phyloP scores from a whole-genome alignment of 2,888 invertebrate genomes.

The Trichopria drosophilae region DNA sequence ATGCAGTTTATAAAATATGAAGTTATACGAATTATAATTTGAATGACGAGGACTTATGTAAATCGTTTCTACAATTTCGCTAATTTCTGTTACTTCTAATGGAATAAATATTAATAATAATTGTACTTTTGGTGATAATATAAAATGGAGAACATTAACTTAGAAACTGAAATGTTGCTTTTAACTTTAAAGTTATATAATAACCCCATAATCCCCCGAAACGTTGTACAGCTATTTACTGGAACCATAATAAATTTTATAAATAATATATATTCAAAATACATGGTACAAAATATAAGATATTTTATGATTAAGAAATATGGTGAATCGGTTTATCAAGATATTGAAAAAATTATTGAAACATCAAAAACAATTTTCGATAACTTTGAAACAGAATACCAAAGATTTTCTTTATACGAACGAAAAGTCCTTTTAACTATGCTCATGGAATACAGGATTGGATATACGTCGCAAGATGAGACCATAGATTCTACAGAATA shows the following conservation, averaged over 20 bases:
- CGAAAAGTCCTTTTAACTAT: constrained; percentile 12
- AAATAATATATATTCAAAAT: constrained; percentile 8
- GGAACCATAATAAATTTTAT: constrained; percentile 10
- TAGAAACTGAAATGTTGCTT: constrained; percentile 11
- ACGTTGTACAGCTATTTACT: constrained; percentile 17
- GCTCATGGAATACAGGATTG: constrained; percentile 14
- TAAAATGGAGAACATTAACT: too few relatives aligned
- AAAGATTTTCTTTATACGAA: constrained; percentile 19
- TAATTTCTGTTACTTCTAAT: too few relatives aligned
- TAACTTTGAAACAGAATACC: constrained; percentile 17
- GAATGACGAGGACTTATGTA: too few relatives aligned
- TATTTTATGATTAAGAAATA: constrained; percentile 1
- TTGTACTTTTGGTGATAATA: too few relatives aligned
- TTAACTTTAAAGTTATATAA: constrained; percentile 20
- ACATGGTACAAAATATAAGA: constrained; percentile 13
- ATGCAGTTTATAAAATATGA: too few relatives aligned
- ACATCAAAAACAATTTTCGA: constrained; percentile 9
- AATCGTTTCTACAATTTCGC: too few relatives aligned
- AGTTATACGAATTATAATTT: too few relatives aligned
- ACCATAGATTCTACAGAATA: not conserved
- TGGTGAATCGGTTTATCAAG: not conserved
- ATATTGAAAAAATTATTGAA: constrained; percentile 1
- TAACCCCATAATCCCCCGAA: constrained; percentile 18
- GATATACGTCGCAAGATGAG: constrained; percentile 3
- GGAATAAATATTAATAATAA: too few relatives aligned